These are phyloP conservation scores for Dermatophagoides farinae DNA, from an alignment of 1,140 invertebrate genomes.

Conservation along the genomic window DNA sequence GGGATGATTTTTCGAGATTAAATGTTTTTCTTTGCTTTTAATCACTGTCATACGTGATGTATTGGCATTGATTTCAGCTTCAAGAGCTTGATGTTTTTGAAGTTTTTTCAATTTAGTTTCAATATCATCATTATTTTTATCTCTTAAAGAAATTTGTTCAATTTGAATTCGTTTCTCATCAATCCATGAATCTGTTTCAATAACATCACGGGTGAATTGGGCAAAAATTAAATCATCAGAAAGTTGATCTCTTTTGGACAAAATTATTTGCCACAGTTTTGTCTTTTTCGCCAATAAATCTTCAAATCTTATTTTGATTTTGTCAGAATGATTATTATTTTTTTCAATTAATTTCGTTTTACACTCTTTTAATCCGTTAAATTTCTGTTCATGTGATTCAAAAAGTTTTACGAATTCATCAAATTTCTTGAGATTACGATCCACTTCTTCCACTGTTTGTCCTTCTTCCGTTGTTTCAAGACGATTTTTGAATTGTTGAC, in stretches of 20 bases:
- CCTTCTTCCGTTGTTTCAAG: constrained; percentile 20
- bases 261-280: constrained; percentile 46
- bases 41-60: constrained; percentile 63
- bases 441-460: constrained; percentile 54
- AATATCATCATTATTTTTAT: constrained; percentile 21
- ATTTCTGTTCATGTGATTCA: constrained; percentile 63
- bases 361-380: constrained; percentile 58
- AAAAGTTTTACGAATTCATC: constrained; percentile 72
- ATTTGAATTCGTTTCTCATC: constrained; percentile 76
- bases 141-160: constrained; percentile 37
- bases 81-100: constrained; percentile 94
- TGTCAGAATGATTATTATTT: constrained; percentile 77
- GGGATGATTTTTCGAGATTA: constrained; percentile 31
- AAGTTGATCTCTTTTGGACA: constrained; percentile 38
- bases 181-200: constrained; percentile 70
- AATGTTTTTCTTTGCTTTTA: constrained; percentile 37
- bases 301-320: constrained; percentile 42
- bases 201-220: constrained; percentile 71
- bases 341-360: constrained; percentile 68
- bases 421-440: constrained; percentile 64
- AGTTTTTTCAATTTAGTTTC: constrained; percentile 59
- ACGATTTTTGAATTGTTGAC: constrained; percentile 58
- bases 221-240: constrained; percentile 61
- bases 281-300: constrained; percentile 19
- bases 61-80: constrained; percentile 79